Base-by-base conservation (phyloP, 2,797 vertebrate genomes). In the Pygocentrus nattereri region DNA sequence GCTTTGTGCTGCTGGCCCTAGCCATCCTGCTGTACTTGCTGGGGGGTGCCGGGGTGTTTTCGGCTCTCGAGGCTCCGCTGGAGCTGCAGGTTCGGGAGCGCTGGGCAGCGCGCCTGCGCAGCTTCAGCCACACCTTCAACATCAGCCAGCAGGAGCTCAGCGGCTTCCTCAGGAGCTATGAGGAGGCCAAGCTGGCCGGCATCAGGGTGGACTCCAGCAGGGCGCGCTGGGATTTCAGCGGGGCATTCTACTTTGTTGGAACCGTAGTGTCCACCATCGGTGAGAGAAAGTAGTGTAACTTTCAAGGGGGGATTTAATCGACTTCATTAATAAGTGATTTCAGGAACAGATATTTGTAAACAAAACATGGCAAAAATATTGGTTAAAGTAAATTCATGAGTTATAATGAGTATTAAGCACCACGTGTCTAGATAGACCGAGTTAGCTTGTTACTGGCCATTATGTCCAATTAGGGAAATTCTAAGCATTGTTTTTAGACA, bases 181-280 rank as follows among this genome's bases (percentile, higher is more conserved):
- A 99, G 91, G 94, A 95, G 89, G 97, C 97, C 79, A 95, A 92
- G 78, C 92, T 94, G 59, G 96, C 96, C 3, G 97, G 97, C 6
- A 94, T 98, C 86, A 96, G 96, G 0, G 94, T 97, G 90, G 96
- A 97, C 91, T 86, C 85, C 23, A 90, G 95, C 83, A 92, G 96
- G 61, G 95, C 96, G 11, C 94, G 97, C 0, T 99, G 97, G 97
- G 97, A 98, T 89, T 98, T 98, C 89, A 92, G 95, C 0, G 97
- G 97, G 6, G 96, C 97, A 0, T 97, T 98, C 88, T 99, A 97
- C 90, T 98, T 98, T 92, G 97, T 98, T 86, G 96, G 96, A 82
- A 98, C 97, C 13, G 97, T 98, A 76, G 97, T 99, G 70, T 98
- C 97, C 30, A 99, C 97, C 16, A 98, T 99, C 54, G 97, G 97